Conservation (phyloP, 2,797 vertebrate species). For the Etheostoma nigrum region DNA sequence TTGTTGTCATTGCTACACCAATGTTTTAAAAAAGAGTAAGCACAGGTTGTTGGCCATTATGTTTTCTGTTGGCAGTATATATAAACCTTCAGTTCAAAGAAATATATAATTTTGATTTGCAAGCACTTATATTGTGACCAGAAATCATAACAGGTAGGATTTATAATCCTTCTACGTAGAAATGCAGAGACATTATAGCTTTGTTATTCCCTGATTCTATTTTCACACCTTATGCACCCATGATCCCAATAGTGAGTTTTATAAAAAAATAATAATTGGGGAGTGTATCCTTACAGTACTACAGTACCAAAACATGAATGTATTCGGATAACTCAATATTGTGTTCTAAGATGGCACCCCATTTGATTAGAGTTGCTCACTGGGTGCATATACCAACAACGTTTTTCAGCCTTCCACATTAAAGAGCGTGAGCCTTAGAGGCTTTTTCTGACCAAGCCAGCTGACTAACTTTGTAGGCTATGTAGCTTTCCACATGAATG, state of each 20-base stretch:
- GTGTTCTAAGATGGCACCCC: background rate
- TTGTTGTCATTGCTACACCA: slow-evolving; percentile 59
- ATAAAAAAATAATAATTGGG: too few relatives aligned
- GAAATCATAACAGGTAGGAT: background rate
- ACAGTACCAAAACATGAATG: too few relatives aligned
- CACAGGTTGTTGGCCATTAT: slow-evolving; percentile 18
- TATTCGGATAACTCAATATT: background rate
- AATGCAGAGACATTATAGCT: background rate
- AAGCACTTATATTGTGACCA: slow-evolving; percentile 4
- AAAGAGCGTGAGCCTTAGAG: background rate
- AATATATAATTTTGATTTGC: background rate
- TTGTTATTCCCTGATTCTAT: background rate
- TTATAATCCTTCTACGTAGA: background rate
- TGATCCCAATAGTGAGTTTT: background rate
- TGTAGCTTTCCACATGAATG: background rate
- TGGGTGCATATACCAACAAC: background rate
- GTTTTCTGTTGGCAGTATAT: slow-evolving; percentile 10
- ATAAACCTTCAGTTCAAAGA: slow-evolving; percentile 5
- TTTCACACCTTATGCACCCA: background rate
- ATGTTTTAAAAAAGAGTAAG: slow-evolving; percentile 16
- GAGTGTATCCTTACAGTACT: too few relatives aligned
- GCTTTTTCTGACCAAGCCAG: background rate
- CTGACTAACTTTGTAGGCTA: background rate
- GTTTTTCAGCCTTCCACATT: background rate
- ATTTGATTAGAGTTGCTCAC: background rate